phyloP scores from a whole-genome alignment of 2,797 vertebrate genomes.

The Eupleurogrammus muticus region DNA sequence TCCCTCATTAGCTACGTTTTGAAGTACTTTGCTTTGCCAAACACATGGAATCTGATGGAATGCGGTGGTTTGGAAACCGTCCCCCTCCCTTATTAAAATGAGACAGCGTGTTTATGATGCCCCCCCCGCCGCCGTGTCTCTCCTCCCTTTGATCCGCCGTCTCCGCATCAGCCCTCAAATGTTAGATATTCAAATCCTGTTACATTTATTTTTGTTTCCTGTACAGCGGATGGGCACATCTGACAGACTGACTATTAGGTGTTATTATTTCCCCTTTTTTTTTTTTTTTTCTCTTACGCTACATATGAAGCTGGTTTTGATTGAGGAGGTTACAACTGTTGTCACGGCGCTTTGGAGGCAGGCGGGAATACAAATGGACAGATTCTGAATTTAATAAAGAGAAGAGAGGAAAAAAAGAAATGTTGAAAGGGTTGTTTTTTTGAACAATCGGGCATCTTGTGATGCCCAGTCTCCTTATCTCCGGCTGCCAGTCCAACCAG shows the following conservation, averaged over 20 bases:
- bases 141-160: constrained; percentile 77
- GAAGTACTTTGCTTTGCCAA: constrained; percentile 54
- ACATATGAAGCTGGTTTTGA: constrained; percentile 71
- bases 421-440: constrained; percentile 67
- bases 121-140: constrained; percentile 67
- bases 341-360: constrained; percentile 69
- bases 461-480: constrained; percentile 61
- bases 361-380: constrained; percentile 71
- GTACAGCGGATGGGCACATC: constrained; percentile 74
- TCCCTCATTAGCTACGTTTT: constrained; percentile 74
- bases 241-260: constrained; percentile 83
- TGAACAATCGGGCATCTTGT: constrained; percentile 55
- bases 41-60: constrained; percentile 53
- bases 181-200: constrained; percentile 80
- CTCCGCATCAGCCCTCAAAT: constrained; percentile 71
- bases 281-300: constrained; percentile 56
- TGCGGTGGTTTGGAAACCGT: constrained; percentile 57
- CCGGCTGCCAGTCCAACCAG: constrained; percentile 50
- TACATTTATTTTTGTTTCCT: constrained; percentile 82
- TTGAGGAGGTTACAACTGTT: constrained; percentile 78
- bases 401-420: constrained; percentile 14
- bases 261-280: constrained; percentile 70
- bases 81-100: constrained; percentile 79
- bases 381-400: constrained; percentile 36
- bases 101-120: constrained; percentile 77